Evolutionary conservation across 2,113 vertebrate genomes (phyloP).

Genomic region (Butastur rufipennis): DNA sequence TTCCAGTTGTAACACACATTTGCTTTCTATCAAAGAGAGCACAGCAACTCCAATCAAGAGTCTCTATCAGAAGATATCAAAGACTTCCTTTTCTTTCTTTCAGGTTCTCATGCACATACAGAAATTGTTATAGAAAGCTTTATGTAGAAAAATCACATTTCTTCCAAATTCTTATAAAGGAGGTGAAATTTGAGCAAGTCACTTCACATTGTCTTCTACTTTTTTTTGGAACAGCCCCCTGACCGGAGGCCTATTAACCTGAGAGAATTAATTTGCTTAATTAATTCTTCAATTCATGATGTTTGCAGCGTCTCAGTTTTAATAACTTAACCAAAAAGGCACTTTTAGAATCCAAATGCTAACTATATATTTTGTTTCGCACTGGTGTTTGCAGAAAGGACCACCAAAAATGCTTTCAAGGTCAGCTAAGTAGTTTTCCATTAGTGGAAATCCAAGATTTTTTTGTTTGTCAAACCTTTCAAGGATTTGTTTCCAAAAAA

Average conservation of each 20-base stretch:
- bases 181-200: background rate
- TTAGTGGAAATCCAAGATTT: background rate
- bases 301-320: background rate
- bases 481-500: background rate
- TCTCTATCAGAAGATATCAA: background rate
- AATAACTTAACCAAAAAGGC: background rate
- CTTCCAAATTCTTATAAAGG: background rate
- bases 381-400: background rate
- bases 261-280: background rate
- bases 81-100: background rate
- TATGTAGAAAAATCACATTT: background rate
- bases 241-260: background rate
- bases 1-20: background rate
- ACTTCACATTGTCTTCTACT: background rate
- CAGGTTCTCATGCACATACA: background rate
- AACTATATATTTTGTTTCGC: background rate
- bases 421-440: background rate
- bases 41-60: background rate
- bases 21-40: background rate
- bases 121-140: background rate
- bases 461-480: background rate
- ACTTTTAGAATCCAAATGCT: background rate
- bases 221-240: background rate
- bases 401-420: background rate
- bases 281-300: background rate